phyloP scores from a whole-genome alignment of 2,113 vertebrate genomes.

The Cricetomys ansorgei region DNA sequence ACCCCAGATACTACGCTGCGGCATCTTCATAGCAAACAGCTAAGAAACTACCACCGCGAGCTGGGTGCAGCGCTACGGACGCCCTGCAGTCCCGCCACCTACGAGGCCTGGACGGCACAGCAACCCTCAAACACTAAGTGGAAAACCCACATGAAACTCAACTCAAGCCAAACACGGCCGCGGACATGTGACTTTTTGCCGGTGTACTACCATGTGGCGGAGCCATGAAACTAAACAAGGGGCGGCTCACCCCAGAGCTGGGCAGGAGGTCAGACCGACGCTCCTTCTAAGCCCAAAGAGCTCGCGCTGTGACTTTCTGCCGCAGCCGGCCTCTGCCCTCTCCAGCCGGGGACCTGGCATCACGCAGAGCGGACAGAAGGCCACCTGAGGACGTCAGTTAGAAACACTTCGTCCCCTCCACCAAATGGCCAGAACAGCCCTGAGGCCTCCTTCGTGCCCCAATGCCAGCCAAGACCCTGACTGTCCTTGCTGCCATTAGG shows the following conservation, averaged over 20 bases:
- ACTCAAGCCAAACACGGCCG: not conserved
- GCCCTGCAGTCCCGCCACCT: not conserved
- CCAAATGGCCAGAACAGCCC: not conserved
- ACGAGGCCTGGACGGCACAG: not conserved
- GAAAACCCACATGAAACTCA: not conserved
- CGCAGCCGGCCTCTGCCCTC: not conserved
- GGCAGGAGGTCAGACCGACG: not conserved
- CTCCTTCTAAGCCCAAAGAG: not conserved
- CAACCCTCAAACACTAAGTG: not conserved
- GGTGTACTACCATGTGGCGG: fast-evolving
- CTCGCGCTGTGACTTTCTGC: too few relatives aligned
- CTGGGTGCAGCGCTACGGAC: fast-evolving
- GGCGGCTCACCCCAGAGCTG: not conserved
- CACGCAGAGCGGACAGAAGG: not conserved
- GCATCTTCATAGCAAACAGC: not conserved
- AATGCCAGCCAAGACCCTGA: not conserved
- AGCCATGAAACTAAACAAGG: not conserved
- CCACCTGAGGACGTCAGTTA: not conserved
- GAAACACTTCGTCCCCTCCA: not conserved
- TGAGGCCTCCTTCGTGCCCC: not conserved
- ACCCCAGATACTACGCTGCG: not conserved
- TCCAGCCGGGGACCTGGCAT: not conserved
- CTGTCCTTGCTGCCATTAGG: fast-evolving
- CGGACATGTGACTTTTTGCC: fast-evolving
- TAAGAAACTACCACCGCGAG: not conserved